phyloP scores from a whole-genome alignment of 1,140 invertebrate genomes.

The Sitodiplosis mosellana region DNA sequence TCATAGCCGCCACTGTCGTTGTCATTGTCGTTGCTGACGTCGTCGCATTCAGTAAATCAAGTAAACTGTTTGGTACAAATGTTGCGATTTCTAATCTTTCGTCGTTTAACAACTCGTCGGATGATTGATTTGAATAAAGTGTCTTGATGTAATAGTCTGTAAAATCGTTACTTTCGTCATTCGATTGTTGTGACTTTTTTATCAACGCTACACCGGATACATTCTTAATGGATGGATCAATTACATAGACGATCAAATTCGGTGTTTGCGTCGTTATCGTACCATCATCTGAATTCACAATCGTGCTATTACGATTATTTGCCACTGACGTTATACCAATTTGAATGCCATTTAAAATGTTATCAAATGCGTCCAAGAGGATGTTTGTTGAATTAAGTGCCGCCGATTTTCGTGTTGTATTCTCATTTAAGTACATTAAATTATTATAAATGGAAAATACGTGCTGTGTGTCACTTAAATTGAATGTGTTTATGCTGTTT shows the following conservation, averaged over 20 bases:
- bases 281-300: slow-evolving; percentile 7
- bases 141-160: slow-evolving; percentile 25
- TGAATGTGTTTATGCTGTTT: slow-evolving; percentile 4
- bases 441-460: slow-evolving; percentile 29
- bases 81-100: slow-evolving; percentile 31
- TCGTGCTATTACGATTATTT: neutral
- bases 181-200: slow-evolving; percentile 9
- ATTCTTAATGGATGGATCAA: slow-evolving; percentile 30
- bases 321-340: slow-evolving; percentile 8
- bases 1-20: slow-evolving; percentile 3
- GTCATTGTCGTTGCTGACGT: slow-evolving; percentile 9
- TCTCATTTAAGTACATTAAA: slow-evolving; percentile 25
- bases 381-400: slow-evolving; percentile 33
- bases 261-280: slow-evolving; percentile 17
- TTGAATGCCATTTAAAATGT: slow-evolving; percentile 18
- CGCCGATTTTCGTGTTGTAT: slow-evolving; percentile 26
- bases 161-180: slow-evolving; percentile 15
- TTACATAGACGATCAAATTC: slow-evolving; percentile 29
- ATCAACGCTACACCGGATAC: slow-evolving; percentile 35
- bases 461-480: slow-evolving; percentile 11
- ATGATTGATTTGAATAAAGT: slow-evolving; percentile 26
- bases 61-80: slow-evolving; percentile 28
- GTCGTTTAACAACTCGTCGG: slow-evolving; percentile 25
- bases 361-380: slow-evolving; percentile 29
- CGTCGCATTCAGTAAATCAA: slow-evolving; percentile 17